Evolutionary conservation across 2,113 vertebrate genomes (phyloP), one percentile per base, ranked within the genome.

Genomic region (Equus quagga): DNA sequence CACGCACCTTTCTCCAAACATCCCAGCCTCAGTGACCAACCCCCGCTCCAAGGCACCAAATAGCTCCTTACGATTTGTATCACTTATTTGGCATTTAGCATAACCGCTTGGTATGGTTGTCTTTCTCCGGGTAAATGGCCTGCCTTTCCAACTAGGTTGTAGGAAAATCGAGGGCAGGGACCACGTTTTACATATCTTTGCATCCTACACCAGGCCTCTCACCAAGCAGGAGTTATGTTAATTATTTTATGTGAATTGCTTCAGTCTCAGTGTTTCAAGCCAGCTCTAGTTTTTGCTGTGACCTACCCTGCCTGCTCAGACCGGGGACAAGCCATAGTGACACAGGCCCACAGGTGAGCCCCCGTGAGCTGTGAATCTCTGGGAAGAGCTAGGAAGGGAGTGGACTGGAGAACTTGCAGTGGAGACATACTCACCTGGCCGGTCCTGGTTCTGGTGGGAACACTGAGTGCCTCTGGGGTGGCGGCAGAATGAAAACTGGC

Each of bases 21-120:
- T 8, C 4, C 15, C 11, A 36, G 6, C 21, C 7, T 0, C 28
- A 4, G 46, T 12, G 3, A 6, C 17, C 8, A 3, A 19, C 24
- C 6, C 17, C n/a, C 41, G 3, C 8, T 46, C 56, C 82, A 36
- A 69, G 70, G 15, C 7, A 44, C n/a, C 18, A 13, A 64, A 10
- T 11, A 28, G 54, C 3, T 94, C 54, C 64, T 11, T 13, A 28
- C 4, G 36, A 9, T 41, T 62, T 21, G 18, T 12, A 26, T 36
- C 28, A 26, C 31, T 91, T 12, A 2, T 3, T 18, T 23, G 31
- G n/a, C 62, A 31, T 31, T 73, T 31, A 26, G 54, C 5, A 36
- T 26, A 67, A 31, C 49, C 11, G 28, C 41, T 67, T 21, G 18
- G 14, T 17, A 0, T 26, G 51, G 49, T 5, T 12, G 62, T 82